Base-by-base conservation (phyloP, 1,140 invertebrate species). In the Homarus americanus region DNA sequence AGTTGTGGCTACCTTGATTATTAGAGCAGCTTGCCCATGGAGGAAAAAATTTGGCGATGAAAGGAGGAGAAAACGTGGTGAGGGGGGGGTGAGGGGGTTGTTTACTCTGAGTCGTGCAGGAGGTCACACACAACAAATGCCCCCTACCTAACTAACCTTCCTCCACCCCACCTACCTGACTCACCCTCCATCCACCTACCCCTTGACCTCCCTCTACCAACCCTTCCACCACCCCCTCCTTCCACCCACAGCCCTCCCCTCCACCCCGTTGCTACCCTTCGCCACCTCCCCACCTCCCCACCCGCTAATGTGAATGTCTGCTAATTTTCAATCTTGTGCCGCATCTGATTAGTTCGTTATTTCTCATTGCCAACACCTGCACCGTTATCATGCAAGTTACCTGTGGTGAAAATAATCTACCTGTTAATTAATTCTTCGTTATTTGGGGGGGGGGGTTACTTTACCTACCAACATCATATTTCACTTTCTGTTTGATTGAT, bases 1-100 rank as follows among this genome's bases (percentile, higher is more conserved):
- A 38, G 17, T 73, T 41, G n/a, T 41, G 38, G 40, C 69, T 38
- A 73, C 83, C 83, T 85, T 85, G 36, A 85, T 76, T 85, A 83
- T 83, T 83, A 83, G 32, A 72, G 66, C 40, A 73, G 38, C 66
- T 85, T 85, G 66, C 20, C 36, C 82, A 34, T 15, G 38, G 44
- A 32, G 38, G 44, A 32, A 28, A 1, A 36, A 66, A 83, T 85
- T 85, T 85, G 73, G 69, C 66, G 69, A 24, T 44, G 82, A 85
- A 85, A 73, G 53, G 82, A 73, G 36, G 82, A n/a, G n/a, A 40
- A 44, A 44, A 17, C 15, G 58, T 83, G 4, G 4, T 41, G 36
- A n/a, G n/a, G n/a, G n/a, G n/a, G n/a, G n/a, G n/a, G n/a, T n/a
- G n/a, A n/a, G n/a, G n/a, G n/a, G 36, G 24, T n/a, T 73, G 75